Conservation (phyloP, 2,888 invertebrate genomes). For the Trachelus iudaicus region DNA sequence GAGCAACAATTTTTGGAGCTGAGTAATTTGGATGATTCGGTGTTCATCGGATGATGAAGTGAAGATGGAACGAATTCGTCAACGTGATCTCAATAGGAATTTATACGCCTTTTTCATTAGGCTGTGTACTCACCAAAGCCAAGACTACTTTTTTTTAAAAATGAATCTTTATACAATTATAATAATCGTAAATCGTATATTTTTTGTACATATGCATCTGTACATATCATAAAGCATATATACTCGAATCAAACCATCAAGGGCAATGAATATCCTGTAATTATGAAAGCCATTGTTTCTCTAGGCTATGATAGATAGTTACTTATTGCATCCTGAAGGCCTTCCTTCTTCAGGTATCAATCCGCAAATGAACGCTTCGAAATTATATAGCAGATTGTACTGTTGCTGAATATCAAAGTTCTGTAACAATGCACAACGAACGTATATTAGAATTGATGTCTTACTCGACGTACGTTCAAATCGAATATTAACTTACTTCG, state of each 20-base stretch:
- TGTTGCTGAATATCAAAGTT: neutral
- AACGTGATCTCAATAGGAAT: neutral
- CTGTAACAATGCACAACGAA: neutral
- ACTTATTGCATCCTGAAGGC: slow-evolving; percentile 19
- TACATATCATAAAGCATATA: slow-evolving; percentile 37
- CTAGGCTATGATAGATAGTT: neutral
- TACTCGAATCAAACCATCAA: neutral
- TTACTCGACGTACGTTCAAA: neutral
- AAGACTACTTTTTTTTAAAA: neutral
- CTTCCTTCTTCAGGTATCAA: slow-evolving; percentile 29
- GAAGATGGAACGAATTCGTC: neutral
- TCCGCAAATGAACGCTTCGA: slow-evolving; percentile 42
- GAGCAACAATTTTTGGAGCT: slow-evolving; percentile 63
- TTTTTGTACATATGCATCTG: slow-evolving; percentile 54
- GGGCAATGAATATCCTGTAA: neutral
- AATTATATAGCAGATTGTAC: slow-evolving; percentile 21
- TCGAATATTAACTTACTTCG: slow-evolving; percentile 47
- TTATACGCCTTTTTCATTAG: neutral
- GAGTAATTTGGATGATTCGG: slow-evolving; percentile 56
- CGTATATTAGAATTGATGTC: neutral
- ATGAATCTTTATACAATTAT: neutral
- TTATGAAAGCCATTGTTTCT: neutral
- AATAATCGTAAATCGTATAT: slow-evolving; percentile 29
- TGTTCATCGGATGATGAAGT: slow-evolving; percentile 54
- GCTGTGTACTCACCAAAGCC: neutral